phyloP scores from a whole-genome alignment of 2,797 vertebrate genomes.

The Smutsia temminckii region DNA sequence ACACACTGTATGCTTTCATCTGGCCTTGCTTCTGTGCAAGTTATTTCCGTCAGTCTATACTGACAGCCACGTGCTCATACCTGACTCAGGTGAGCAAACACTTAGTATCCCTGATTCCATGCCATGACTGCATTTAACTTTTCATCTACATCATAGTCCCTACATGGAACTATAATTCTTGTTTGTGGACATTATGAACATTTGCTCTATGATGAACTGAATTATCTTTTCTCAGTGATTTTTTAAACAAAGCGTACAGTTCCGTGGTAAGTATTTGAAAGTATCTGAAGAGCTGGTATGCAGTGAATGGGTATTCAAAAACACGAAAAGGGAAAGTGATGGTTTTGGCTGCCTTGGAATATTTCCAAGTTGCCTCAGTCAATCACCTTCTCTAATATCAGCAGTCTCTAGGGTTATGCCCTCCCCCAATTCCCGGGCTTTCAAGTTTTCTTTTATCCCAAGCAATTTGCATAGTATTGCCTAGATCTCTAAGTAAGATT shows the following conservation, averaged over 20 bases:
- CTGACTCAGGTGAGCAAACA: too few species aligned
- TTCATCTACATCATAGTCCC: neutral
- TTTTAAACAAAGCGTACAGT: neutral
- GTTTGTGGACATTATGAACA: neutral
- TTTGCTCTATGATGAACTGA: neutral
- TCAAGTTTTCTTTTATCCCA: neutral
- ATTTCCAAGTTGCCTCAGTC: neutral
- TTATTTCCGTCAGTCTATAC: neutral
- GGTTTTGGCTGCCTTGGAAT: neutral
- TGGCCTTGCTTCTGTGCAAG: neutral
- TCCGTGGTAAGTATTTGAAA: neutral
- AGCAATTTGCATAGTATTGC: slow-evolving; percentile 17
- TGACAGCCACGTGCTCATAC: neutral
- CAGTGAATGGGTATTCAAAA: neutral
- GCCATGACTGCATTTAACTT: rapidly evolving
- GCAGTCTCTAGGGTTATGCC: neutral
- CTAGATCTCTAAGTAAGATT: slow-evolving; percentile 15
- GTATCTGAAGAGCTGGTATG: neutral
- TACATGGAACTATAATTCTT: neutral
- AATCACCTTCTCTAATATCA: neutral
- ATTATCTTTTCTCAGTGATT: neutral
- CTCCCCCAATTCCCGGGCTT: neutral
- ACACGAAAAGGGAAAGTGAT: neutral
- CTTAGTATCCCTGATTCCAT: neutral
- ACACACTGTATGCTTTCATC: neutral